phyloP scores from a whole-genome alignment of 2,113 vertebrate genomes.

The Pedetes capensis region DNA sequence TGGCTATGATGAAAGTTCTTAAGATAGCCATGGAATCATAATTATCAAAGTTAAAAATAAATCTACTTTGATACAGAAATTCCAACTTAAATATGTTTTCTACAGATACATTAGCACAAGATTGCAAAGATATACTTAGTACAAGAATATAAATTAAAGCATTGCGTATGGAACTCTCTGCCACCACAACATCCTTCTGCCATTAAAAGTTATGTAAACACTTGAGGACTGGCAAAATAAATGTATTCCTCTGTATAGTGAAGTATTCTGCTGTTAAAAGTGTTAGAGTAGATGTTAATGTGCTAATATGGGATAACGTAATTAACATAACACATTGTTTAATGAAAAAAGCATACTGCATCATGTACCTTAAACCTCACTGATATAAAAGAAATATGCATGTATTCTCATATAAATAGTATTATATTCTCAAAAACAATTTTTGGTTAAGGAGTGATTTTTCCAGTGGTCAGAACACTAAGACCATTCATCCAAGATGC shows the following conservation, averaged over 20 bases:
- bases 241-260: neutral
- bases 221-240: neutral
- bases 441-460: slow-evolving; percentile 1
- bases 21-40: neutral
- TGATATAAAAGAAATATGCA: too few relatives aligned
- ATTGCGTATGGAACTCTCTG: neutral
- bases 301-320: neutral
- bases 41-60: neutral
- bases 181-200: neutral
- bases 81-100: neutral
- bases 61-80: neutral
- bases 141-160: neutral
- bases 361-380: neutral
- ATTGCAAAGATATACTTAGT: neutral
- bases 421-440: too few relatives aligned
- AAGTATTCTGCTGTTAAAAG: neutral
- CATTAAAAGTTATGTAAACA: neutral
- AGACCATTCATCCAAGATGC: neutral
- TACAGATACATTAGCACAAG: neutral
- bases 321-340: too few relatives aligned
- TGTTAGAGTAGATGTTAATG: neutral
- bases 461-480: neutral
- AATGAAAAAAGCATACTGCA: neutral
- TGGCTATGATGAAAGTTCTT: too few relatives aligned
- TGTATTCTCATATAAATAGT: neutral